These are phyloP conservation scores for Diplosoma virens DNA, from an alignment of 23 tunicate genomes.

Conservation along the genomic window DNA sequence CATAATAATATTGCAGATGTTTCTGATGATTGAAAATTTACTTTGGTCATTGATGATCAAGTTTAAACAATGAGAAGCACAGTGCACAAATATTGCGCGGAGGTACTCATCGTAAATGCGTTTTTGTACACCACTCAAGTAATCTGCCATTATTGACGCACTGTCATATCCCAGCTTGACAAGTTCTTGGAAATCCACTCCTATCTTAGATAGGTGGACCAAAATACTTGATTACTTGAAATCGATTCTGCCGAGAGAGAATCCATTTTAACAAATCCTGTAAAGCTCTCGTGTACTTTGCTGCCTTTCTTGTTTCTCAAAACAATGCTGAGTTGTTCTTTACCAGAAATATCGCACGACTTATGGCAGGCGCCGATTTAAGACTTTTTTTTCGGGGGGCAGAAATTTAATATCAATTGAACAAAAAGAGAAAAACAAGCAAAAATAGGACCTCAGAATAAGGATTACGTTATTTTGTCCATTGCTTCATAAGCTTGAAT, in stretches of 20 bases:
- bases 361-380: too few relatives aligned
- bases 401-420: too few relatives aligned
- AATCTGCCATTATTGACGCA: conserved; percentile 18
- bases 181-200: conserved; percentile 7
- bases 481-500: too few relatives aligned
- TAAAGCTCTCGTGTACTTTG: conserved; percentile 23
- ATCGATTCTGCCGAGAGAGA: conserved; percentile 10
- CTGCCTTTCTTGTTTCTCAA: not conserved
- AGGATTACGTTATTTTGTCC: too few relatives aligned
- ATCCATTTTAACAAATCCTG: conserved; percentile 25
- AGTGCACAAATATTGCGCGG: conserved; percentile 23
- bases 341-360: conserved; percentile 17
- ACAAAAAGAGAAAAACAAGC: too few relatives aligned
- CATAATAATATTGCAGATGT: conserved; percentile 6
- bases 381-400: too few relatives aligned
- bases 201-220: too few relatives aligned
- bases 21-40: conserved; percentile 2
- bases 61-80: too few relatives aligned
- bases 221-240: too few relatives aligned
- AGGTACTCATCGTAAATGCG: not conserved
- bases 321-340: conserved; percentile 21
- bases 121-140: too few relatives aligned
- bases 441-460: too few relatives aligned
- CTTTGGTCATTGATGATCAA: too few relatives aligned
- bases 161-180: conserved; percentile 1